Base-by-base conservation (phyloP, 2,888 invertebrate genomes). In the Dexiosoma caninum region DNA sequence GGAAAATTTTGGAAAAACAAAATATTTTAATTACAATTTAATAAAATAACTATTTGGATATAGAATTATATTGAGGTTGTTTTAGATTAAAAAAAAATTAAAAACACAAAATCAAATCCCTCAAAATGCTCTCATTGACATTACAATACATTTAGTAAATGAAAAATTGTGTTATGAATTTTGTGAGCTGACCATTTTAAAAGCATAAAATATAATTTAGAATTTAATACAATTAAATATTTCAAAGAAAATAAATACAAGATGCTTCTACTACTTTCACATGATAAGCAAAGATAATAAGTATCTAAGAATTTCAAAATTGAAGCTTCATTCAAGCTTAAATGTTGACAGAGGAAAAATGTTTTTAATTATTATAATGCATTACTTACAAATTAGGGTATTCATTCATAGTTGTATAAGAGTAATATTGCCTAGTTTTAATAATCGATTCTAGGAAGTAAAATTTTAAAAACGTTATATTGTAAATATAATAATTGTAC, bases 21-120 rank as follows among this genome's bases (percentile, higher is more conserved):
- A 67, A 72, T 42, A 67, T 72, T 78, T 72, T 67, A 72, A 78
- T 78, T 74, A 59, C 53, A 46, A 69, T 74, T 74, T 69, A 49
- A 74, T 62, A 74, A 69, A 69, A 64, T 49, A 74, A 64, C 55
- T 49, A 62, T 67, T 69, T 74, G 21, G 19, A 37, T 67, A 74
- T 74, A 55, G 49, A 72, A 74, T 74, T 74, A 72, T 69, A 74
- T 67, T 67, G 66, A 62, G 53, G 72, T 72, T 78, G 30, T 53
- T 55, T 44, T 46, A 19, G 27, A 53, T 40, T 30, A 51, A 19
- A 62, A 44, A 55, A 10, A n/a, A 8, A 62, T 12, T n/a, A n/a
- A n/a, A 27, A 60, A 72, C 9, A 44, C 27, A 62, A 55, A 62
- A 19, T 19, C 23, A 42, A 60, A 44, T 9, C 23, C 35, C 40